Percentiles rank a stretch among this genome's conserved stretches.
phyloP scores from a whole-genome alignment of 2,888 invertebrate species.

The Pelosia muscerda region DNA sequence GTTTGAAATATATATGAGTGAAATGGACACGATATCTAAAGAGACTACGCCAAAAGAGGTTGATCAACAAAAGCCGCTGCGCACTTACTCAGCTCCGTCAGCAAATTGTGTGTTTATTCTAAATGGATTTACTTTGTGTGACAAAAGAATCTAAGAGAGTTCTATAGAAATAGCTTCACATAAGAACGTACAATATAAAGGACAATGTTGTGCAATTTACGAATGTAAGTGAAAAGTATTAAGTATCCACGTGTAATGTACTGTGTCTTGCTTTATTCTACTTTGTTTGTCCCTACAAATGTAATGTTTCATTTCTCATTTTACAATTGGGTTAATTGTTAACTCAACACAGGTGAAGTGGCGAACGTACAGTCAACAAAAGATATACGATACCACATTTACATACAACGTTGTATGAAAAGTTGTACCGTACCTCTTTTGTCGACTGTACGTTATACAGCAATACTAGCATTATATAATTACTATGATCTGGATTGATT shows the following conservation, averaged over 20 bases:
- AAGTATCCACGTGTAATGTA: neutral
- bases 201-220: neutral
- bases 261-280: neutral
- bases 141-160: conserved; percentile 4
- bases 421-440: too few species aligned
- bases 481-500: too few species aligned
- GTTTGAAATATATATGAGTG: conserved; percentile 17
- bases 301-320: neutral
- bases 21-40: conserved; percentile 29
- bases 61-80: conserved; percentile 29
- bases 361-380: neutral
- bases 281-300: neutral
- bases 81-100: conserved; percentile 16
- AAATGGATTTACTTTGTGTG: conserved; percentile 16
- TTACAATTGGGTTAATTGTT: neutral
- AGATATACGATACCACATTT: too few species aligned
- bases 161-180: neutral
- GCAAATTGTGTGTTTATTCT: conserved; percentile 27
- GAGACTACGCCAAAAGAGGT: conserved; percentile 19
- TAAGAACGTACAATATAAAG: neutral
- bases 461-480: too few species aligned
- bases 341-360: neutral
- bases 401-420: too few species aligned
- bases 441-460: too few species aligned
- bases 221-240: too few species aligned